Conservation (phyloP, 2,888 invertebrate genomes). For the Ormia ochracea region DNA sequence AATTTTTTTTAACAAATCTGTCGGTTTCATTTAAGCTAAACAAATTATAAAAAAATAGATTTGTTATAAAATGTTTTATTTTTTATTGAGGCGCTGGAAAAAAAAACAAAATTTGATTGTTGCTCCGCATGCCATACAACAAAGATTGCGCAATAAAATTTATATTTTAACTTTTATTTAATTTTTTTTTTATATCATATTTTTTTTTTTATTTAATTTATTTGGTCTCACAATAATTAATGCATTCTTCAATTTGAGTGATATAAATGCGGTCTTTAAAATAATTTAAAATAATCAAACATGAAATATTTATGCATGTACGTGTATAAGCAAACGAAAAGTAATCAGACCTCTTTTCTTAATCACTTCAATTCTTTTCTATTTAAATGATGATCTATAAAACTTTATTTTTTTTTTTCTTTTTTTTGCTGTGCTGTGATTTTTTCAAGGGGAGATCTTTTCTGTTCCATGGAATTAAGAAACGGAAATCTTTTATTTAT, state of each 20-base stretch:
- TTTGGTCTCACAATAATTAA: conserved; percentile 33
- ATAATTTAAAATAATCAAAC: conserved; percentile 1
- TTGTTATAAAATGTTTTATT: too few species aligned
- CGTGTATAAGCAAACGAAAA: conserved; percentile 11
- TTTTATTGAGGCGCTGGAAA: background rate
- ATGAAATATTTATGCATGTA: too few species aligned
- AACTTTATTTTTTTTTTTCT: too few species aligned
- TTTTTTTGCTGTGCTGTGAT: background rate
- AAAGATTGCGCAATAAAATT: conserved; percentile 3
- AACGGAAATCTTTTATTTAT: conserved; percentile 57
- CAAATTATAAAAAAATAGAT: background rate
- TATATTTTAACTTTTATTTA: too few species aligned
- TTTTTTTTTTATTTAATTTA: background rate
- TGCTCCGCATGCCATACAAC: background rate
- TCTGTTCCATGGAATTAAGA: conserved; percentile 43
- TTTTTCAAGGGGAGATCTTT: conserved; percentile 11
- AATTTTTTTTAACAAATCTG: background rate
- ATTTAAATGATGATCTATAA: conserved; percentile 23
- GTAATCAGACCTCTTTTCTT: conserved; percentile 34
- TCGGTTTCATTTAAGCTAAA: conserved; percentile 1
- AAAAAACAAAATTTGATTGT: conserved; percentile 9
- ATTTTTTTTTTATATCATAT: too few species aligned
- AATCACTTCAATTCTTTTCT: conserved; percentile 24
- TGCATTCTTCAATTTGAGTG: conserved; percentile 8
- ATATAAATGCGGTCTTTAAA: background rate